Conservation (phyloP, 2,113 vertebrate species). For the Chaetops frenatus region DNA sequence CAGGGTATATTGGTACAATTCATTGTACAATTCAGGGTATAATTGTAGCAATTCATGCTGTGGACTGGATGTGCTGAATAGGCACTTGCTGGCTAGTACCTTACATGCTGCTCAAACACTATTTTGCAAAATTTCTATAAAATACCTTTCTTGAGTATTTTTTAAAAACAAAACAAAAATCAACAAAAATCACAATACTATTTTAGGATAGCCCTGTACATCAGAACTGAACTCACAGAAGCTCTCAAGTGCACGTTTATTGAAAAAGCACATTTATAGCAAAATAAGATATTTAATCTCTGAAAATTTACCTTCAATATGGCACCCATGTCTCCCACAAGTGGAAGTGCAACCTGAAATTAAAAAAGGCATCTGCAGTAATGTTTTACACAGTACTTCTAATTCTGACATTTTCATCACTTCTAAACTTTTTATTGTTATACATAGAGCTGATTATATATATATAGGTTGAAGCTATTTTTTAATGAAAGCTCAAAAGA, state of each 20-base stretch:
- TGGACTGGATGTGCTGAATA: not conserved
- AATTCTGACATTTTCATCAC: not conserved
- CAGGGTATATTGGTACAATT: too few relatives aligned
- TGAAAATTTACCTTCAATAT: conserved; percentile 84
- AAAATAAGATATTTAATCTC: not conserved
- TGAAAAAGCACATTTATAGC: not conserved
- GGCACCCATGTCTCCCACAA: conserved; percentile 87
- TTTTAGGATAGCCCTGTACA: not conserved
- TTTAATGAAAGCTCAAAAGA: not conserved
- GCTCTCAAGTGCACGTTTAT: not conserved
- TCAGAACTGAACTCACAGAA: not conserved
- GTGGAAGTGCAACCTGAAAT: conserved; percentile 89
- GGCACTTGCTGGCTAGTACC: not conserved
- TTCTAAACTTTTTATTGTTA: not conserved
- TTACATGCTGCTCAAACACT: not conserved
- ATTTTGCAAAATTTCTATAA: not conserved
- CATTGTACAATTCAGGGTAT: too few relatives aligned
- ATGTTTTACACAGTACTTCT: not conserved
- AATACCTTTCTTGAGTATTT: not conserved
- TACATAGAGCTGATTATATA: not conserved
- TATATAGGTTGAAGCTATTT: not conserved
- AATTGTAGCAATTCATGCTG: not conserved
- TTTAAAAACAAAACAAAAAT: not conserved
- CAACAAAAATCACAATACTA: not conserved
- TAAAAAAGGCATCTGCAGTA: not conserved